Conservation (phyloP, 1,140 invertebrate species). For the Caenorhabditis briggsae region DNA sequence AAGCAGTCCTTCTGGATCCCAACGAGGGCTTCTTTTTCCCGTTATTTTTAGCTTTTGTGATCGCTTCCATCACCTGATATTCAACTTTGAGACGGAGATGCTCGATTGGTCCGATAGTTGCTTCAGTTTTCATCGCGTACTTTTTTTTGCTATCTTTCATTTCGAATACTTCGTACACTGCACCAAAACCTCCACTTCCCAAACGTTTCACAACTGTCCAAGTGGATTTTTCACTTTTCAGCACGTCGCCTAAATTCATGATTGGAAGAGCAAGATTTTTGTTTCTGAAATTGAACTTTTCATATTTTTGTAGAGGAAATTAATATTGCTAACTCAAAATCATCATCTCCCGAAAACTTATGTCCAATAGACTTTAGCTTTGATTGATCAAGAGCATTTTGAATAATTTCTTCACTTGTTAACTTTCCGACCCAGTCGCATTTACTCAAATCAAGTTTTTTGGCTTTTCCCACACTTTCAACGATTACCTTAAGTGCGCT, state of each 20-base stretch:
- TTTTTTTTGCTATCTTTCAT: not conserved
- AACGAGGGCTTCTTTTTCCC: too few species aligned
- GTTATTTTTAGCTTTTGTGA: not conserved
- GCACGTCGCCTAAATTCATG: not conserved
- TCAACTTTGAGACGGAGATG: constrained; percentile 35
- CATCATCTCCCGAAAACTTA: not conserved
- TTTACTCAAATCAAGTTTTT: not conserved
- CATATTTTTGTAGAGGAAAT: not conserved
- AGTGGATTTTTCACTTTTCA: not conserved
- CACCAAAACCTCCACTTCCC: constrained; percentile 27
- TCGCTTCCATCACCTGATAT: constrained; percentile 12
- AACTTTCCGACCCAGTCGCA: constrained; percentile 19
- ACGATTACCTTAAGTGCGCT: constrained; percentile 22
- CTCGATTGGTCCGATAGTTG: not conserved
- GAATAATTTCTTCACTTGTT: too few species aligned
- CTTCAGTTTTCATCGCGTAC: constrained; percentile 31
- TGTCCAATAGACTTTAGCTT: not conserved
- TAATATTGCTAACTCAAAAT: constrained; percentile 26
- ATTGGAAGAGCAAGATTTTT: not conserved
- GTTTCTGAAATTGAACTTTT: not conserved
- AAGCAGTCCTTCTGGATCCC: not conserved
- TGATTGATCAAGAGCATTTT: not conserved
- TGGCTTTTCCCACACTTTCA: not conserved
- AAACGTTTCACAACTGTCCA: constrained; percentile 2
- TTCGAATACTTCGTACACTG: constrained; percentile 5